These are phyloP conservation scores for Oithona nana DNA, from an alignment of 2,888 invertebrate genomes.

Conservation along the genomic window DNA sequence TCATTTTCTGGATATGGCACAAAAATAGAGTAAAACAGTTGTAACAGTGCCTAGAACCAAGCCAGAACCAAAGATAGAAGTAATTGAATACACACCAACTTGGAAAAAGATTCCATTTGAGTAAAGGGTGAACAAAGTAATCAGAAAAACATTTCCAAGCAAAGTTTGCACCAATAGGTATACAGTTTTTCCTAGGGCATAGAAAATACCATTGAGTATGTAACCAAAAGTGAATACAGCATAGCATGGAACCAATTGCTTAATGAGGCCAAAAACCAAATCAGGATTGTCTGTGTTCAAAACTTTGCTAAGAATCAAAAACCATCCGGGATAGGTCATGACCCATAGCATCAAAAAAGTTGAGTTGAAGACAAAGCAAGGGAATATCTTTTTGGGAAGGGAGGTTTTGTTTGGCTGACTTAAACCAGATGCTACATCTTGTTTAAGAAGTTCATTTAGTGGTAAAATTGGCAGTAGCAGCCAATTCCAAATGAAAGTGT, in stretches of 20 bases:
- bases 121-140: background rate
- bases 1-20: background rate
- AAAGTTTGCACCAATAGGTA: background rate
- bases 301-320: background rate
- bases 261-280: background rate
- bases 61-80: background rate
- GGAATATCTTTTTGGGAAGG: background rate
- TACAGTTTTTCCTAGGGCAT: background rate
- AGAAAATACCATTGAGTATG: background rate
- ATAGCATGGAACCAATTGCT: background rate
- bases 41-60: background rate
- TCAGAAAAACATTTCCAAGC: background rate
- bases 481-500: background rate
- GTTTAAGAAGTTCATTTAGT: background rate
- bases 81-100: background rate
- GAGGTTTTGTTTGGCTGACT: too few species aligned
- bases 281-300: background rate
- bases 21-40: background rate
- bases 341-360: background rate
- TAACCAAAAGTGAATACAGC: background rate
- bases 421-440: background rate
- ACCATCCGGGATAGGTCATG: background rate
- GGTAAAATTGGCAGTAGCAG: background rate
- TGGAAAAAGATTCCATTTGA: background rate
- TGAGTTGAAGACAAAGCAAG: background rate